A percentile compares a stretch with the other conserved stretches of the same genome.
These are phyloP conservation scores for Botrylloides violaceus DNA, from an alignment of 23 tunicate genomes.

Conservation along the genomic window DNA sequence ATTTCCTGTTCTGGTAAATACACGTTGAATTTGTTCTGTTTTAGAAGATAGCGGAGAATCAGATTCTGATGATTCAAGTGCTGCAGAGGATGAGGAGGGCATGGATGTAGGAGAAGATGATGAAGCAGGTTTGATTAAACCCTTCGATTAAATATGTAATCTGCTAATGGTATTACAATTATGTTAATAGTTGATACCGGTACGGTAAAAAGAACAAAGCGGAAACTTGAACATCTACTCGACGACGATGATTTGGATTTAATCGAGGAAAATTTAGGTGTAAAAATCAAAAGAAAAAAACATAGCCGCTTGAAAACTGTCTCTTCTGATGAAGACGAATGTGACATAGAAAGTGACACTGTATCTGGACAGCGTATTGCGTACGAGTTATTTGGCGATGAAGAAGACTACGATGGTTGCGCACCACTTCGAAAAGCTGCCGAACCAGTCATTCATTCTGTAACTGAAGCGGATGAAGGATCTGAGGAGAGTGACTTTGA, in stretches of 20 bases:
- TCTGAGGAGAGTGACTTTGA: slow-evolving; percentile 88
- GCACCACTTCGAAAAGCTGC: slow-evolving; percentile 27
- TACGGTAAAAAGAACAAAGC: slow-evolving; percentile 22
- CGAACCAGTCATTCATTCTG: slow-evolving; percentile 7
- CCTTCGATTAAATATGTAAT: too few relatives aligned
- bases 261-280: slow-evolving; percentile 96
- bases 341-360: slow-evolving; percentile 51
- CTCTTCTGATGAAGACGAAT: slow-evolving; percentile 63
- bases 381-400: slow-evolving; percentile 52
- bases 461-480: slow-evolving; percentile 56
- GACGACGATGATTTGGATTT: slow-evolving; percentile 95
- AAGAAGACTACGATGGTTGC: slow-evolving; percentile 39
- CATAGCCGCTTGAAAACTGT: slow-evolving; percentile 65
- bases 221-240: slow-evolving; percentile 33
- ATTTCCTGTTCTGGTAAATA: too few relatives aligned
- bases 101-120: slow-evolving; percentile 21
- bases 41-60: slow-evolving; percentile 61
- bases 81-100: slow-evolving; percentile 37
- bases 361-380: slow-evolving; percentile 29
- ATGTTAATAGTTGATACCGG: too few relatives aligned
- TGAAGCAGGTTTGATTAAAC: not conserved
- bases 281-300: slow-evolving; percentile 76
- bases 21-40: too few relatives aligned
- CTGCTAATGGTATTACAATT: too few relatives aligned
- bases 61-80: slow-evolving; percentile 21